Evolutionary conservation across 2,113 vertebrate species (phyloP).

Genomic region (Aspiorhynchus laticeps): DNA sequence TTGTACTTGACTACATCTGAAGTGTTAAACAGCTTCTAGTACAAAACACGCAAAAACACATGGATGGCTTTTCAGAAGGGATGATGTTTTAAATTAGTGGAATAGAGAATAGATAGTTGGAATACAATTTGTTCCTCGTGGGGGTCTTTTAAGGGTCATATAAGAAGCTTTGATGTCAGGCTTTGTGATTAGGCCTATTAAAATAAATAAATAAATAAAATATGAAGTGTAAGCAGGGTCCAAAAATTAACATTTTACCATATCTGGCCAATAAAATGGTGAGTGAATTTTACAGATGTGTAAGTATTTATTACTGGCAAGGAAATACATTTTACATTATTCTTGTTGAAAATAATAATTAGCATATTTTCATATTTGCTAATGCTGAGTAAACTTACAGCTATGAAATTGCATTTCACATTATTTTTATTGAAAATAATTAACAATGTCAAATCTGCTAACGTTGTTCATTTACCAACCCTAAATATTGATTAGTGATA

Average conservation of each 20-base stretch:
- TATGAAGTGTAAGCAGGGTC: neutral
- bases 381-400: neutral
- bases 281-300: neutral
- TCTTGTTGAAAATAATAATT: neutral
- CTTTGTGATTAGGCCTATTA: neutral
- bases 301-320: too few relatives aligned
- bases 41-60: neutral
- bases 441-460: neutral
- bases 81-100: conserved; percentile 10
- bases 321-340: too few relatives aligned
- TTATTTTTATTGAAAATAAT: neutral
- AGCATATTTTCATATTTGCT: neutral
- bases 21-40: conserved; percentile 5
- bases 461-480: neutral
- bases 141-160: neutral
- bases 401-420: neutral
- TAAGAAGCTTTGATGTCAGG: neutral
- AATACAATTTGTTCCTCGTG: neutral
- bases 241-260: neutral
- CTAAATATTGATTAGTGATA: neutral
- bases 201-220: neutral
- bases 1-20: conserved; percentile 28
- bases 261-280: neutral
- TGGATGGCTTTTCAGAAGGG: conserved; percentile 11
- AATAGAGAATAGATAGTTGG: neutral